Evolutionary conservation across 2,113 vertebrate species (phyloP), one percentile per base, ranked within the genome.

Genomic region (Corythaeola cristata): DNA sequence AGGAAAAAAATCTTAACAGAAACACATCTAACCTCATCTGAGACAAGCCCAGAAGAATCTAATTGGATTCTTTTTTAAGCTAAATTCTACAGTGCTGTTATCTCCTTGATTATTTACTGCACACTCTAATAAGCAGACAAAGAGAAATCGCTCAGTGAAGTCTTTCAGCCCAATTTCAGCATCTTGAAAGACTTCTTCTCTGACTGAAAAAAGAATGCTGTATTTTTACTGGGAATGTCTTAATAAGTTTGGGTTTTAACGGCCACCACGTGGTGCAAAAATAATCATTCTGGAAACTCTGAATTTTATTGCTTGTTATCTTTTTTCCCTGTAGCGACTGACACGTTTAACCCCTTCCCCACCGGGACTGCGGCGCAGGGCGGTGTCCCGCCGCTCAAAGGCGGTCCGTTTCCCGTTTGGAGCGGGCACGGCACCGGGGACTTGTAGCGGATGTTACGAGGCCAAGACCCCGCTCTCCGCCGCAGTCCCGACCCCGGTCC

Each of bases 361-460:
- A 2, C 1, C 0, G 6, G 59, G 12, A 16, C 11, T 28, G 5
- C 1, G 4, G 2, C 8, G 45, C 83, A 39, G 59, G 52, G 52
- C 47, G 30, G 35, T 5, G 20, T 2, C 27, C 60, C 21, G 35
- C 44, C 8, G 11, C 8, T 39, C 39, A 5, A 10, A 24, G 67
- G 50, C 3, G 3, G 23, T 16, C 63, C 14, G 37, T 27, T 52
- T 27, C 59, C 69, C 14, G 0, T 9, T 3, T 15, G 17, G 27
- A 37, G 41, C 52, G 10, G 21, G 28, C n/a, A 8, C 8, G 3
- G 41, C n/a, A 6, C 56, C 13, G 52, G 5, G 10, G 67, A 6
- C 11, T 39, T 17, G 52, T 6, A 52, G 52, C 37, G 27, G 71
- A 6, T 49, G 59, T 68, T 55, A 59, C 37, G 24, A 30, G 49